Conservation (phyloP, 2,113 vertebrate species). For the Chiloscyllium plagiosum region DNA sequence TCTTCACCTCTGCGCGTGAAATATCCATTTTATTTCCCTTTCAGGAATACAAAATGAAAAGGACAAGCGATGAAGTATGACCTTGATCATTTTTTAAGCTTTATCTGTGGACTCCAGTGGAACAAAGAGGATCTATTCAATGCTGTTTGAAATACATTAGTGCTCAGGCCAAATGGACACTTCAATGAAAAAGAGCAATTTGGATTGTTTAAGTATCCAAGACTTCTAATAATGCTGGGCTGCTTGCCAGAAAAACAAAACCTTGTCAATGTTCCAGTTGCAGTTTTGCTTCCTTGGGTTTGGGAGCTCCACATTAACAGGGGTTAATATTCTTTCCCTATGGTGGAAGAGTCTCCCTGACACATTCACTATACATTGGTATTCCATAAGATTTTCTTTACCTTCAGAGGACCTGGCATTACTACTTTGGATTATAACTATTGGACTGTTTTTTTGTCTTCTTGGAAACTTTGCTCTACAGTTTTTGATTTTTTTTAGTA, state of each 20-base stretch:
- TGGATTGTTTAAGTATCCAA: neutral
- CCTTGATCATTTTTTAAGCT: neutral
- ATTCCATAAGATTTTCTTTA: neutral
- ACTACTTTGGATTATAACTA: neutral
- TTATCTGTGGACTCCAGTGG: neutral
- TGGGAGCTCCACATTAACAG: neutral
- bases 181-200: too few species aligned
- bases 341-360: neutral
- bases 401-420: neutral
- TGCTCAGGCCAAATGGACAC: neutral
- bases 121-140: neutral
- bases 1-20: neutral
- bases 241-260: neutral
- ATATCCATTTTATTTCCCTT: slow-evolving; percentile 16
- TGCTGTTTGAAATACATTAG: neutral
- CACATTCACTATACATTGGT: neutral
- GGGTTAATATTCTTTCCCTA: neutral
- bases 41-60: slow-evolving; percentile 26
- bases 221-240: neutral
- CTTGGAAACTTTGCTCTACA: neutral
- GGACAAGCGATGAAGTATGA: neutral
- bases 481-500: slow-evolving; percentile 16
- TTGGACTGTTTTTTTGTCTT: neutral
- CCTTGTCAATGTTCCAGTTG: neutral
- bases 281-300: neutral